A percentile compares a stretch with the other conserved stretches of the same genome.
These are phyloP conservation scores for Cynopterus brachyotis DNA, from an alignment of 2,113 vertebrate species.

Conservation along the genomic window DNA sequence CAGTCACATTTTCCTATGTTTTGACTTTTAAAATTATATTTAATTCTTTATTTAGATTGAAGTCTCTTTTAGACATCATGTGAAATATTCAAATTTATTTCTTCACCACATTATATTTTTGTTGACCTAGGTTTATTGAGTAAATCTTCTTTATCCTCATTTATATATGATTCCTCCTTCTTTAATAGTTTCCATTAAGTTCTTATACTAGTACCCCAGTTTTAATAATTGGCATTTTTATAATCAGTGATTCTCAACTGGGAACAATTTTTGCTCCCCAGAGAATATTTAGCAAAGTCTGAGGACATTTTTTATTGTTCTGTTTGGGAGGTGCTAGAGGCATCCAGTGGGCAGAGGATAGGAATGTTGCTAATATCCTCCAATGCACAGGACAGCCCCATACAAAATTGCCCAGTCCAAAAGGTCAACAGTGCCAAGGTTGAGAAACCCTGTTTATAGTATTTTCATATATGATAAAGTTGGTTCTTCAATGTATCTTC, in stretches of 20 bases:
- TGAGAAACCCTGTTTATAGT: not conserved
- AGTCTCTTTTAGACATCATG: constrained; percentile 33
- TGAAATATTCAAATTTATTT: constrained; percentile 29
- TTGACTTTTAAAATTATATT: not conserved
- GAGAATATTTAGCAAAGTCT: not conserved
- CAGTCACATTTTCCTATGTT: not conserved
- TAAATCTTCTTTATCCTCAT: not conserved
- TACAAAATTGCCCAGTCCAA: not conserved
- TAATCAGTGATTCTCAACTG: constrained; percentile 9
- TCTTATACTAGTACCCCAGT: not conserved
- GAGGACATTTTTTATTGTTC: not conserved
- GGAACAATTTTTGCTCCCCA: not conserved
- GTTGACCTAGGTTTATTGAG: not conserved
- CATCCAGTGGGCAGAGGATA: not conserved
- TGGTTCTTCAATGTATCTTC: not conserved
- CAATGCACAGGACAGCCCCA: not conserved
- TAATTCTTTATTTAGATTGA: not conserved
- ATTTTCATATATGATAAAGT: not conserved
- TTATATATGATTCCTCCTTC: not conserved
- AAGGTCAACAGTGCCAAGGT: not conserved
- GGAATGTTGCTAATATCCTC: not conserved
- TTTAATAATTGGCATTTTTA: not conserved
- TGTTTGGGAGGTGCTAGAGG: not conserved
- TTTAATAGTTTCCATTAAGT: not conserved
- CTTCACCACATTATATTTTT: not conserved